phyloP scores from a whole-genome alignment of 2,797 vertebrate species.

The Macrochelys suwanniensis region DNA sequence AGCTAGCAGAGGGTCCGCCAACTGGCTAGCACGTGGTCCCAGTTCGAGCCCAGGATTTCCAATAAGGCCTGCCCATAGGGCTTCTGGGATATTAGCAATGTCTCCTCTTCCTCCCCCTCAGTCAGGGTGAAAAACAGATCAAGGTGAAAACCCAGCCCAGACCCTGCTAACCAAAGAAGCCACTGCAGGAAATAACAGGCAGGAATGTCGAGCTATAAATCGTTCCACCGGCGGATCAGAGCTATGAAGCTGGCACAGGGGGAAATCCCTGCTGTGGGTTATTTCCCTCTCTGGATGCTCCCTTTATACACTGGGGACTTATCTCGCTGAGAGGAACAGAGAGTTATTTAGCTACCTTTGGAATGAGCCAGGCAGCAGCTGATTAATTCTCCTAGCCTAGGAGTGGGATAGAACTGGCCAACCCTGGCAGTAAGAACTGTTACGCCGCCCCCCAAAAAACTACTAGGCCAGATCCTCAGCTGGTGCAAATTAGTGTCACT shows the following conservation, averaged over 20 bases:
- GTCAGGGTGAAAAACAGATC: neutral
- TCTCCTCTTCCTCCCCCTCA: neutral
- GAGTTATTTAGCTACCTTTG: neutral
- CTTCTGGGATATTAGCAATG: constrained; percentile 18
- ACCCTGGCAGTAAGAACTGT: neutral
- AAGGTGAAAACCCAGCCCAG: neutral
- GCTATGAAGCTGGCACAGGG: neutral
- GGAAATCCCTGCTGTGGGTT: neutral
- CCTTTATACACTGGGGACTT: neutral
- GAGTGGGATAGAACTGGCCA: neutral
- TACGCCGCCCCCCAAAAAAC: too few relatives aligned
- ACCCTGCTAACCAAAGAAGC: neutral
- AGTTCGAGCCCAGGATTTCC: neutral
- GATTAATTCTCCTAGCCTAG: neutral
- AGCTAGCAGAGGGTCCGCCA: neutral
- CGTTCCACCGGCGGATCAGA: neutral
- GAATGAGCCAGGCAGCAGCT: neutral
- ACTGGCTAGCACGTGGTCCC: neutral
- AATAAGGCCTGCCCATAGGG: neutral
- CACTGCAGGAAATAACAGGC: neutral
- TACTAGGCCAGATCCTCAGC: neutral
- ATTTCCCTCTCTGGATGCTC: neutral
- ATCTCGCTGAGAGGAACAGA: neutral
- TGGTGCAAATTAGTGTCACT: neutral
- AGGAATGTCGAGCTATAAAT: neutral